phyloP scores from a whole-genome alignment of 1,140 invertebrate genomes.

The Gonatopus flavifemur region DNA sequence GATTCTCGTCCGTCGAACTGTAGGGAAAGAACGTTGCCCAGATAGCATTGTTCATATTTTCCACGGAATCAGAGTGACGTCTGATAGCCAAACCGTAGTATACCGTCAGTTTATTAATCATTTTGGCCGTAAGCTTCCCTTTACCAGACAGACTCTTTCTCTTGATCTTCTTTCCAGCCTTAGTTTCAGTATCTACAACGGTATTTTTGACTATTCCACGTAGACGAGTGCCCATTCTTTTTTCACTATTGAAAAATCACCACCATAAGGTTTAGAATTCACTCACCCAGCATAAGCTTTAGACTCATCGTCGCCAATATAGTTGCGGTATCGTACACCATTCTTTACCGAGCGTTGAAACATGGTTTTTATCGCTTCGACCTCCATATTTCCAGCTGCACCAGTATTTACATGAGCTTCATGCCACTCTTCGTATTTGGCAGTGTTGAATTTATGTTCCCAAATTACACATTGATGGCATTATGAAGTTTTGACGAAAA shows the following conservation, averaged over 20 bases:
- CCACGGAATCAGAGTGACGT: slow-evolving; percentile 31
- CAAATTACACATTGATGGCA: too few species aligned
- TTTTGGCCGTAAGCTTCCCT: slow-evolving; percentile 8
- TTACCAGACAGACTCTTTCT: slow-evolving; percentile 9
- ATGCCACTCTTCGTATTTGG: too few species aligned
- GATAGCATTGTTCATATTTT: slow-evolving; percentile 40
- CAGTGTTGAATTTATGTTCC: too few species aligned
- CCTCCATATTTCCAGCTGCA: slow-evolving; percentile 21
- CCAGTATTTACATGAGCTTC: too few species aligned
- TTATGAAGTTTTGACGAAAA: too few species aligned
- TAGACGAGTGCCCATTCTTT: slow-evolving; percentile 13
- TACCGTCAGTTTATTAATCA: slow-evolving; percentile 12
- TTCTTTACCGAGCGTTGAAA: slow-evolving; percentile 16
- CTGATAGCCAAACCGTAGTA: slow-evolving; percentile 41
- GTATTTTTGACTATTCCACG: too few species aligned
- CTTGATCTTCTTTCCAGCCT: slow-evolving; percentile 21
- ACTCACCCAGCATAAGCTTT: slow-evolving; percentile 15
- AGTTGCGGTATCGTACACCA: too few species aligned
- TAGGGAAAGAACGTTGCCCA: slow-evolving; percentile 40
- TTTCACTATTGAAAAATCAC: slow-evolving; percentile 18
- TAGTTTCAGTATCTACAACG: too few species aligned
- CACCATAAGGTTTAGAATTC: slow-evolving; percentile 23
- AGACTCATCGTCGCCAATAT: too few species aligned
- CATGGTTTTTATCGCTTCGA: slow-evolving; percentile 16
- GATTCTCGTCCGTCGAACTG: slow-evolving; percentile 30